Evolutionary conservation across 2,888 invertebrate species (phyloP).

Genomic region (Microctonus aethiopoides): DNA sequence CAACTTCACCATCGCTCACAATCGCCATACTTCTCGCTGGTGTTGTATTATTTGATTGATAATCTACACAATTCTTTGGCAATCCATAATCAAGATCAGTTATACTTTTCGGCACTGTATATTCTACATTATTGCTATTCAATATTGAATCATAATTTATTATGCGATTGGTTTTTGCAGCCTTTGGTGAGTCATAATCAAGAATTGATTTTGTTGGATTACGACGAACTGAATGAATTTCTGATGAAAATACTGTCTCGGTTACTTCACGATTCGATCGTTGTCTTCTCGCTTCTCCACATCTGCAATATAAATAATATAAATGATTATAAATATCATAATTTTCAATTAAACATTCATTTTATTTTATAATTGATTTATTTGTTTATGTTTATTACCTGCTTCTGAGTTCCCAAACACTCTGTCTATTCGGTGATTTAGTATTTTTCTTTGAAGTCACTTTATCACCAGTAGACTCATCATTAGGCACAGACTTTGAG

Average conservation of each 20-base stretch:
- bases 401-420: conserved; percentile 72
- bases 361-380: not conserved
- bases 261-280: conserved; percentile 71
- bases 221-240: conserved; percentile 72
- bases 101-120: conserved; percentile 61
- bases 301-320: conserved; percentile 58
- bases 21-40: conserved; percentile 65
- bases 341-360: not conserved
- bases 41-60: conserved; percentile 62
- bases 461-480: conserved; percentile 64
- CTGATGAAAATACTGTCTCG: conserved; percentile 73
- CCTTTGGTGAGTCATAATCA: conserved; percentile 64
- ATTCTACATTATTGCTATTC: conserved; percentile 66
- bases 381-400: conserved; percentile 57
- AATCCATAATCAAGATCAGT: conserved; percentile 64
- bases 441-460: conserved; percentile 66
- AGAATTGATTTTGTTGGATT: conserved; percentile 64
- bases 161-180: conserved; percentile 54
- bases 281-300: conserved; percentile 65
- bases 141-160: conserved; percentile 63
- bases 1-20: conserved; percentile 81
- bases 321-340: conserved; percentile 1
- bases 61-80: conserved; percentile 63
- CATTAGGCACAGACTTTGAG: conserved; percentile 62
- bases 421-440: conserved; percentile 70